Evolutionary conservation across 2,888 invertebrate species (phyloP), one percentile per base, ranked within the genome.

Genomic region (Oscheius sp.): DNA sequence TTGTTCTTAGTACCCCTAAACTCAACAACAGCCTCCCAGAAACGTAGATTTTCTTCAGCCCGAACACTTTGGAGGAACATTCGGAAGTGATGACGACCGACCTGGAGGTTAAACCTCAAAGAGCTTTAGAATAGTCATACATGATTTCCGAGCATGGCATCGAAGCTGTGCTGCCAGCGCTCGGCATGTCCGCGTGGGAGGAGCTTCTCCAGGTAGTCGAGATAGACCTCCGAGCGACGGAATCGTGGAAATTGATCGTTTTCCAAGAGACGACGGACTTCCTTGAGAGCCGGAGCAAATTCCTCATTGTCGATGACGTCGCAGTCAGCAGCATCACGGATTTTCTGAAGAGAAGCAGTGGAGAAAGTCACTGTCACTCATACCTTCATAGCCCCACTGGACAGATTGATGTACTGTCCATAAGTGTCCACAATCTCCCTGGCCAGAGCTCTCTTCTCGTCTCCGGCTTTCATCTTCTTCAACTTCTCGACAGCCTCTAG

Each of bases 161-260:
- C 88, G 78, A 88, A 88, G 33, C 81, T 81, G 2, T 79, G 81
- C 32, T 83, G 80, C 88, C 88, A 88, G 51, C 82, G 83, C 68
- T 88, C 87, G n/a, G 88, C 88, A 59, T 87, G 86, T 0, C 82
- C 53, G 1, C 85, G 81, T 10, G 88, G 88, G 13, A 88, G 79
- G 58, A 88, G 77, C 55, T 85, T 77, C 70, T 80, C 78, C 62
- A 82, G 70, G 33, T 75, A 80, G 51, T 81, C 79, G 0, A 88
- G 73, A 76, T 87, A 88, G 55, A 84, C 75, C 4, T 82, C 84
- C 2, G 88, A 88, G 10, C 88, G 84, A 35, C 86, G 81, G 79
- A 88, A 88, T 33, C 87, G 81, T 9, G 88, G 88, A 66, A 88
- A 87, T 70, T 88, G 87, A 70, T 88, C 88, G 75, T 86, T 88